A percentile compares a stretch with the other conserved stretches of the same genome.
Conservation (phyloP, 2,888 invertebrate species). For the Protophormia terraenovae region DNA sequence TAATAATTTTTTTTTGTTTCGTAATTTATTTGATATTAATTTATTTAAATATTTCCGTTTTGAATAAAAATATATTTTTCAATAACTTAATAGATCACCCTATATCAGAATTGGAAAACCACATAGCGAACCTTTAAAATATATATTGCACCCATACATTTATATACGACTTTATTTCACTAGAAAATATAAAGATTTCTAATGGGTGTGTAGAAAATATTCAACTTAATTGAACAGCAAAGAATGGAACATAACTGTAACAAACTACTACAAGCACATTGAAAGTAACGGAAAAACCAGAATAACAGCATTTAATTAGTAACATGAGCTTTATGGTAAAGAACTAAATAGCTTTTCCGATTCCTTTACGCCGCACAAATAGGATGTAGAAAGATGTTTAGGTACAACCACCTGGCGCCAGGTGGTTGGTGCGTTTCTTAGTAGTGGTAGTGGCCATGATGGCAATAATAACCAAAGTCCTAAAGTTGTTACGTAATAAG, state of each 20-base stretch:
- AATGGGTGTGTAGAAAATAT: background rate
- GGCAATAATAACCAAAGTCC: slow-evolving; percentile 7
- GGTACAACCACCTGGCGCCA: background rate
- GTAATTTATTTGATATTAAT: too few species aligned
- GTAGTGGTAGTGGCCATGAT: background rate
- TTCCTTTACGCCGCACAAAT: background rate
- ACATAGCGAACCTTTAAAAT: background rate
- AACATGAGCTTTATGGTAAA: slow-evolving; percentile 31
- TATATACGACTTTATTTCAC: background rate
- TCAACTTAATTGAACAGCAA: background rate
- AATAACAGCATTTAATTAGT: slow-evolving; percentile 46
- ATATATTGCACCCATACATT: too few species aligned
- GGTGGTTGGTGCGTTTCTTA: too few species aligned
- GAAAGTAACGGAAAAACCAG: background rate
- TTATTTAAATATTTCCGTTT: background rate
- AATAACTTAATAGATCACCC: too few species aligned
- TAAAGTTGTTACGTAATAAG: slow-evolving; percentile 32
- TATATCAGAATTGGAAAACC: background rate
- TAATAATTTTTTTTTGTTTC: too few species aligned
- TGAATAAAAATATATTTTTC: too few species aligned
- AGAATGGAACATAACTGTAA: background rate
- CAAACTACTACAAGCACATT: background rate
- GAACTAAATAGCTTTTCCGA: slow-evolving; percentile 4
- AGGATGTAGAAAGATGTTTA: background rate
- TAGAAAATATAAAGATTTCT: background rate